Conservation (phyloP, 2,888 invertebrate species). For the Holacanthella duospinosa region DNA sequence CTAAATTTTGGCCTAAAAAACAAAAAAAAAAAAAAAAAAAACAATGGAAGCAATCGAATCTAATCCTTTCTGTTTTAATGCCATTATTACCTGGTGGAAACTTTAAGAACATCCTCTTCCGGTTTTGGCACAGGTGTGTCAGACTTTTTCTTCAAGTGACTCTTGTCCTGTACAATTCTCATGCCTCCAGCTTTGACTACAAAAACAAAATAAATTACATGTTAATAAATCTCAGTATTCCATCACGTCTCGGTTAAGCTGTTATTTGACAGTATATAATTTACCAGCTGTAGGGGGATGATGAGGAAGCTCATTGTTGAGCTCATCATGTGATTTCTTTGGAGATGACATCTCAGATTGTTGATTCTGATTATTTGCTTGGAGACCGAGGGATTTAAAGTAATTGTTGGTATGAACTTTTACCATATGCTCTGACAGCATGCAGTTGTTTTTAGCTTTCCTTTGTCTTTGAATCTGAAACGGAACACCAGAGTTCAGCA, state of each 20-base stretch:
- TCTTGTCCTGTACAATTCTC: conserved; percentile 81
- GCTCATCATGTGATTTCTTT: too few relatives aligned
- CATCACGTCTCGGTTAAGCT: too few relatives aligned
- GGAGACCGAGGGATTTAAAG: not conserved
- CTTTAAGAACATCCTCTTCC: conserved; percentile 60
- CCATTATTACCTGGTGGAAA: conserved; percentile 50
- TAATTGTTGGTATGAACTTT: not conserved
- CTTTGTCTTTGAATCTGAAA: not conserved
- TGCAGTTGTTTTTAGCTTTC: not conserved
- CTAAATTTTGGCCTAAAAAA: too few relatives aligned
- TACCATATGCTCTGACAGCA: conserved; percentile 6
- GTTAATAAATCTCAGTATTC: too few relatives aligned
- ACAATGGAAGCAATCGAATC: not conserved
- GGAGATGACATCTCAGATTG: too few relatives aligned
- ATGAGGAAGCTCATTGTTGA: not conserved
- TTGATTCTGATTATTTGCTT: too few relatives aligned
- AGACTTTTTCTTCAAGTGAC: conserved; percentile 51
- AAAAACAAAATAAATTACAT: conserved; percentile 18
- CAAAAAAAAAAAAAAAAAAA: too few relatives aligned
- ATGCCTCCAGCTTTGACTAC: conserved; percentile 84
- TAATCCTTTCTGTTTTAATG: too few relatives aligned
- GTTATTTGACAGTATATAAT: not conserved
- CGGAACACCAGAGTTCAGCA: not conserved
- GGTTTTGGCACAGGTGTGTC: conserved; percentile 44
- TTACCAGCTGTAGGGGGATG: not conserved